A percentile compares a stretch with the other conserved stretches of the same genome.
These are phyloP conservation scores for Catostylus mosaicus DNA, from an alignment of 30 jellyfish, hydroid and myxozoan species.

Conservation along the genomic window DNA sequence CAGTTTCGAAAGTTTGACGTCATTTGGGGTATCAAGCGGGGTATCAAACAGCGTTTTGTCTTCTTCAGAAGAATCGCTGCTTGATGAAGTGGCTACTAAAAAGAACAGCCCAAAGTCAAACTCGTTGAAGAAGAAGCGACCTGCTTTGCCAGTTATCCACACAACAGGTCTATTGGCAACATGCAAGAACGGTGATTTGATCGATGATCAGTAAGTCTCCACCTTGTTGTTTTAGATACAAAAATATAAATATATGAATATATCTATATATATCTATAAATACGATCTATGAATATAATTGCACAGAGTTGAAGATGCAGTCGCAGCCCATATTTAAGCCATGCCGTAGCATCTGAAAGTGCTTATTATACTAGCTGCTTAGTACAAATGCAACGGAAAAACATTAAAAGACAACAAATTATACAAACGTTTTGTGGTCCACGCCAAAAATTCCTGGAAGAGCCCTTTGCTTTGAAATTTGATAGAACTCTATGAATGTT, in stretches of 20 bases:
- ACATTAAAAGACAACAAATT: too few relatives aligned
- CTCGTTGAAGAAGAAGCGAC: conserved; percentile 50
- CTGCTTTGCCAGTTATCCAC: conserved; percentile 61
- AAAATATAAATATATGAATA: background rate
- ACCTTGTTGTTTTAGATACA: background rate
- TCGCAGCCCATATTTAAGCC: background rate
- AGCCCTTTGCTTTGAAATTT: too few relatives aligned
- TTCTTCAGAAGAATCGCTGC: conserved; percentile 53
- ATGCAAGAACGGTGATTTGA: conserved; percentile 4
- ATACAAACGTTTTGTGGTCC: too few relatives aligned
- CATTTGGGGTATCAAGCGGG: conserved; percentile 19
- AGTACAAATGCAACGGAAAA: too few relatives aligned
- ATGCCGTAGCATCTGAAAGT: too few relatives aligned
- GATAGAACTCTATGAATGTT: too few relatives aligned
- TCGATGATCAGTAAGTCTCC: background rate
- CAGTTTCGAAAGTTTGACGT: conserved; percentile 29
- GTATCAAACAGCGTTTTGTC: conserved; percentile 32
- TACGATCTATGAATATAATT: background rate
- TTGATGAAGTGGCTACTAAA: conserved; percentile 12
- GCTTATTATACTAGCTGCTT: too few relatives aligned
- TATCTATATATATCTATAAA: background rate
- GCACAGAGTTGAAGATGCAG: background rate
- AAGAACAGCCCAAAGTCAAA: conserved; percentile 18
- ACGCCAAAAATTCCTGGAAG: too few relatives aligned
- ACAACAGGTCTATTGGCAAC: conserved; percentile 59